These are phyloP conservation scores for Betta splendens DNA, from an alignment of 2,797 vertebrate genomes.

Conservation along the genomic window DNA sequence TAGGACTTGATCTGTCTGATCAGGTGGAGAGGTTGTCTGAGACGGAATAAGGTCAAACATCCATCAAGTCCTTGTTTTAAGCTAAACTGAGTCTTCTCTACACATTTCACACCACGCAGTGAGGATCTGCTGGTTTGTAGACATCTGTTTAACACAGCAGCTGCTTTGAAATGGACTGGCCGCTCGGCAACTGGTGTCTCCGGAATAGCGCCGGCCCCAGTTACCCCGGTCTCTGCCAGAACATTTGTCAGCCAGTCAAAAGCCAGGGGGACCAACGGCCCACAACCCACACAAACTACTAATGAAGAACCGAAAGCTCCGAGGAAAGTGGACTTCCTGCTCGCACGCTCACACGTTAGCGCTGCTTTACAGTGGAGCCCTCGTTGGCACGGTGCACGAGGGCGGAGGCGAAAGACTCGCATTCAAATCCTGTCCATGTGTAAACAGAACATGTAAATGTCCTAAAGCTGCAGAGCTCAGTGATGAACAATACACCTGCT, in stretches of 20 bases:
- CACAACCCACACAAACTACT: constrained; percentile 70
- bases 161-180: constrained; percentile 33
- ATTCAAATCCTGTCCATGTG: constrained; percentile 65
- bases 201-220: constrained; percentile 69
- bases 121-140: constrained; percentile 4
- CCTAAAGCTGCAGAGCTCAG: constrained; percentile 19
- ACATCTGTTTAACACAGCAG: constrained; percentile 11
- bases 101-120: neutral
- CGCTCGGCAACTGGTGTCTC: constrained; percentile 41
- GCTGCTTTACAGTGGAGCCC: constrained; percentile 56
- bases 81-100: neutral
- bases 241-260: constrained; percentile 67
- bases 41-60: neutral
- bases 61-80: too few relatives aligned
- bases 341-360: constrained; percentile 8
- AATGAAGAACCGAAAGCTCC: constrained; percentile 73
- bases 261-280: constrained; percentile 63
- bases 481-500: constrained; percentile 6
- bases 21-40: neutral
- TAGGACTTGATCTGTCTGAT: constrained; percentile 3
- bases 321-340: constrained; percentile 54
- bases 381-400: constrained; percentile 57
- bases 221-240: constrained; percentile 78
- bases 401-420: constrained; percentile 33
- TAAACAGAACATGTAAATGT: constrained; percentile 56